Percentiles rank a stretch among this genome's conserved stretches.
Evolutionary conservation across 1,140 invertebrate species (phyloP).

Genomic region (Periplaneta americana): DNA sequence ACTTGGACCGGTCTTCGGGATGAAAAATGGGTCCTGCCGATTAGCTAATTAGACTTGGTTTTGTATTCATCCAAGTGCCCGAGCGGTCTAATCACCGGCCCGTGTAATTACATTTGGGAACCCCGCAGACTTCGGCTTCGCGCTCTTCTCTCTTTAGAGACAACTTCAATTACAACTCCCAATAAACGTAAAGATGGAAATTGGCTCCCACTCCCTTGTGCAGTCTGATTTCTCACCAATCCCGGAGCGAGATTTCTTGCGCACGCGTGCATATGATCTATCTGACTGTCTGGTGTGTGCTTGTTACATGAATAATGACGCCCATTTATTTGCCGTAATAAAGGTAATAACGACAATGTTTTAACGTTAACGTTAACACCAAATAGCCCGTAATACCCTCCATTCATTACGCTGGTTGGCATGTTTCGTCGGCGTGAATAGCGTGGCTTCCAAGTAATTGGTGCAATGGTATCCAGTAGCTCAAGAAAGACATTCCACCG

Average conservation of each 20-base stretch:
- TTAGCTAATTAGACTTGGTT: neutral
- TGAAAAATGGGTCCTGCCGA: neutral
- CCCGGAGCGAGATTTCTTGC: neutral
- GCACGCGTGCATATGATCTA: neutral
- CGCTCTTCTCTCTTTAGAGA: no score
- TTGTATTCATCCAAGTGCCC: neutral
- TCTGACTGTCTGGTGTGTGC: neutral
- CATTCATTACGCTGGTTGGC: neutral
- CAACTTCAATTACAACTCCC: neutral
- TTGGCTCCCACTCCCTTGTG: neutral
- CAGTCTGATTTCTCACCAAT: neutral
- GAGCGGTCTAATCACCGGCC: neutral
- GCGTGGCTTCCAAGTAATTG: neutral
- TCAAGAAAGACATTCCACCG: no score
- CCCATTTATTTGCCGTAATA: neutral
- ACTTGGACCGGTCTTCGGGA: neutral
- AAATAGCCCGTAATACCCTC: neutral
- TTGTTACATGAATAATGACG: neutral
- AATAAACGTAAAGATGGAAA: neutral
- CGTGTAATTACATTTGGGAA: neutral
- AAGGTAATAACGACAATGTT: neutral
- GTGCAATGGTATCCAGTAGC: neutral
- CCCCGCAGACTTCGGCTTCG: neutral
- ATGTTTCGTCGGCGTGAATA: neutral
- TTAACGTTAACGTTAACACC: neutral